These are phyloP conservation scores for Aelia acuminata DNA, from an alignment of 2,888 invertebrate genomes.

Conservation along the genomic window DNA sequence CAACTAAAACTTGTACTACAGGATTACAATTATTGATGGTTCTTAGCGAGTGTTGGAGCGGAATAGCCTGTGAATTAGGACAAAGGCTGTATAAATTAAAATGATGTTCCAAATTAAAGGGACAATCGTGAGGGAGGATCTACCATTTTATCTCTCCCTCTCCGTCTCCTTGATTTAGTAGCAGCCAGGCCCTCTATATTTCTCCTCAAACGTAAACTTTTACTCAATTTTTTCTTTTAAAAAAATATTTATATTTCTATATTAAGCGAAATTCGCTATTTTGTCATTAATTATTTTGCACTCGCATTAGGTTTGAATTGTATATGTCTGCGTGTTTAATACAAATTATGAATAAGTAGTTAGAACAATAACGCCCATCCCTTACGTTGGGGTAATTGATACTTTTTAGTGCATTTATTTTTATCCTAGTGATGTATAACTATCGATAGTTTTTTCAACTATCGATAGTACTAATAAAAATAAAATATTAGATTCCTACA, in stretches of 20 bases:
- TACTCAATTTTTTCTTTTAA: not conserved
- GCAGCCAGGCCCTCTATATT: not conserved
- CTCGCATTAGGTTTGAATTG: too few relatives aligned
- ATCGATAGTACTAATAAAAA: too few relatives aligned
- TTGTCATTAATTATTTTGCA: too few relatives aligned
- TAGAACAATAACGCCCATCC: too few relatives aligned
- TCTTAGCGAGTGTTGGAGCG: not conserved
- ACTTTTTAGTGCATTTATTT: too few relatives aligned
- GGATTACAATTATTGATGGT: not conserved
- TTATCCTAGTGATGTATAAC: too few relatives aligned
- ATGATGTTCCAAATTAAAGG: constrained; percentile 3
- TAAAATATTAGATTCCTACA: too few relatives aligned
- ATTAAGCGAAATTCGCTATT: too few relatives aligned
- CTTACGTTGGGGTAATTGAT: too few relatives aligned
- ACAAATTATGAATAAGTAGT: too few relatives aligned
- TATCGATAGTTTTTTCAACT: too few relatives aligned
- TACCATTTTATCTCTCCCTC: not conserved
- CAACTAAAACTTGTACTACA: not conserved
- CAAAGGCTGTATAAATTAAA: constrained; percentile 20
- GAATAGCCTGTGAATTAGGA: not conserved
- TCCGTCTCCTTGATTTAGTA: not conserved
- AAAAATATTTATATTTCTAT: not conserved
- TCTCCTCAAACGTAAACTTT: not conserved
- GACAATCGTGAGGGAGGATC: not conserved
- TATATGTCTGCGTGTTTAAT: too few relatives aligned